These are phyloP conservation scores for Calycopis cecrops DNA, from an alignment of 1,140 invertebrate species.

Conservation along the genomic window DNA sequence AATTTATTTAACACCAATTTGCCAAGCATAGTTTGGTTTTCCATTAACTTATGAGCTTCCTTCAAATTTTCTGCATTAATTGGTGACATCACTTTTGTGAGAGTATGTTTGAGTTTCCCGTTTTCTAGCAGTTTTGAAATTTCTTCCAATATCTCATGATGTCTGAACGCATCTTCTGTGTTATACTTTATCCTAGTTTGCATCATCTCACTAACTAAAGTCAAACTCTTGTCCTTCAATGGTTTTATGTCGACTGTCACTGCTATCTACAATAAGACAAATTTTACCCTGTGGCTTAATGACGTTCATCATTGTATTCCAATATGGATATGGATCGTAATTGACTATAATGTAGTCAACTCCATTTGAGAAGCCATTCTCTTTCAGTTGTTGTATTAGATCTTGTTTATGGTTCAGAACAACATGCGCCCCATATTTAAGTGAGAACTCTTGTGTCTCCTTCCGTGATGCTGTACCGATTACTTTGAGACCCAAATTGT, in stretches of 20 bases:
- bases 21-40: constrained; percentile 43
- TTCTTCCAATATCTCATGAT: constrained; percentile 46
- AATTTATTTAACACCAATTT: constrained; percentile 35
- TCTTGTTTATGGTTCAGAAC: constrained; percentile 50
- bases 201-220: constrained; percentile 61
- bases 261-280: constrained; percentile 55
- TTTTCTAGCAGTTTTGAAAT: constrained; percentile 48
- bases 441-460: constrained; percentile 43
- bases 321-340: constrained; percentile 39
- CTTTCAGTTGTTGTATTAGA: constrained; percentile 44
- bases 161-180: constrained; percentile 48
- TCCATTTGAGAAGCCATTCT: constrained; percentile 35
- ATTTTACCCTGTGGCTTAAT: constrained; percentile 59
- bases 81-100: constrained; percentile 47
- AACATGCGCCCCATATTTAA: constrained; percentile 39
- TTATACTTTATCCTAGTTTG: constrained; percentile 51
- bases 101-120: constrained; percentile 43
- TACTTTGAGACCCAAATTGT: constrained; percentile 47
- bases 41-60: constrained; percentile 48
- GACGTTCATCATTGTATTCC: constrained; percentile 37
- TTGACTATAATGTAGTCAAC: constrained; percentile 59
- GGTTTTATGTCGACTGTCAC: constrained; percentile 47
- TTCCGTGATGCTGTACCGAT: constrained; percentile 56
- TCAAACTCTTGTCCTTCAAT: constrained; percentile 59
- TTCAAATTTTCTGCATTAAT: constrained; percentile 54